Evolutionary conservation across 2,113 vertebrate genomes (phyloP).

Genomic region (Micronycteris hirsuta): DNA sequence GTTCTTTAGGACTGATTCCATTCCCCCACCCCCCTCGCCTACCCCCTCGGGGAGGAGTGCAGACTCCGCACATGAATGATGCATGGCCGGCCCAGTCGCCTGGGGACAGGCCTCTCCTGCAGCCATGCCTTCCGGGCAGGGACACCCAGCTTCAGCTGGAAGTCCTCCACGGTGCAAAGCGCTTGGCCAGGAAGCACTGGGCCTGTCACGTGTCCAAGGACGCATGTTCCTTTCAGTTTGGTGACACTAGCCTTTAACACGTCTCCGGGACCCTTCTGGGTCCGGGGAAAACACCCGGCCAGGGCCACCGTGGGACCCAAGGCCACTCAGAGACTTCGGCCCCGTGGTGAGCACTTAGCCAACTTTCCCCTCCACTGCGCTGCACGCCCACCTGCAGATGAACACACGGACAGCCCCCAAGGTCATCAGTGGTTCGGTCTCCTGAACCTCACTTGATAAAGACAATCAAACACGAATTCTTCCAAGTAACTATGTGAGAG

Average conservation of each 20-base stretch:
- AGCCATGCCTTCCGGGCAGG: not conserved
- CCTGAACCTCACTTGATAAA: not conserved
- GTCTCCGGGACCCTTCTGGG: not conserved
- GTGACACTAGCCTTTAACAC: not conserved
- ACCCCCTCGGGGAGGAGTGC: not conserved
- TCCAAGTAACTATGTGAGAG: not conserved
- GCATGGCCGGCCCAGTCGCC: not conserved
- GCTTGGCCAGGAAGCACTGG: not conserved
- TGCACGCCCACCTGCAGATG: not conserved
- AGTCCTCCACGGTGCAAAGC: not conserved
- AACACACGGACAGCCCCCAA: rapidly evolving
- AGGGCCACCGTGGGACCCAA: rapidly evolving
- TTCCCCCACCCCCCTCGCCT: not conserved
- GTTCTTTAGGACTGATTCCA: not conserved
- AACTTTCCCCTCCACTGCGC: not conserved
- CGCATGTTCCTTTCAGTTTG: not conserved
- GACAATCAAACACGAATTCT: not conserved
- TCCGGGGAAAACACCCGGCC: not conserved
- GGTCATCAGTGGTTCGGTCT: rapidly evolving
- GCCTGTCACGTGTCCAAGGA: not conserved
- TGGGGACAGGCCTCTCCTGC: not conserved
- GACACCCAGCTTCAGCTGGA: not conserved
- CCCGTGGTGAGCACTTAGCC: too few species aligned
- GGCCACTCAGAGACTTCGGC: not conserved
- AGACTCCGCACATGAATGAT: not conserved